A percentile compares a stretch with the other conserved stretches of the same genome.
phyloP scores from a whole-genome alignment of 2,797 vertebrate species.

The Chaenodraco wilsoni region DNA sequence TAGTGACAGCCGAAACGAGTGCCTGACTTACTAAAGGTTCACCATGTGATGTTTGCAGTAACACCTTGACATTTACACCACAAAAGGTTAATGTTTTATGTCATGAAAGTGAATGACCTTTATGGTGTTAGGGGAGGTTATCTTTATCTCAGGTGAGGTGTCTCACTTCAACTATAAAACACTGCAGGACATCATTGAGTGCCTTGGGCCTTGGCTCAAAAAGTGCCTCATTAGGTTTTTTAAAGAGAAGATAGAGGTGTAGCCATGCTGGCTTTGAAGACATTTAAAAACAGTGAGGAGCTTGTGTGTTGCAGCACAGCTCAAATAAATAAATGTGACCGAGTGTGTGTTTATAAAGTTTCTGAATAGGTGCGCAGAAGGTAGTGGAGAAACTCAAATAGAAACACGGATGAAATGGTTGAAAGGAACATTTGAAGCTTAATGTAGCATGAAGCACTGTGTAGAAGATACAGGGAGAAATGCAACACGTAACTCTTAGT shows the following conservation, averaged over 20 bases:
- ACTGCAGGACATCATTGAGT: not conserved
- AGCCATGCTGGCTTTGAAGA: too few species aligned
- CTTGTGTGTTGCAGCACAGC: too few species aligned
- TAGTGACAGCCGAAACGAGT: not conserved
- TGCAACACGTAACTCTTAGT: not conserved
- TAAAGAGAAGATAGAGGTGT: too few species aligned
- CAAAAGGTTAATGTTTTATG: constrained; percentile 9
- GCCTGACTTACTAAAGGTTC: not conserved
- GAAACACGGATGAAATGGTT: not conserved
- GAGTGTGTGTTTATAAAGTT: too few species aligned
- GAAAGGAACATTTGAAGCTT: not conserved
- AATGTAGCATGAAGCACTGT: constrained; percentile 7
- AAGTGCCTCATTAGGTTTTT: too few species aligned
- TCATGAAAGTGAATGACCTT: not conserved
- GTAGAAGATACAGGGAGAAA: not conserved
- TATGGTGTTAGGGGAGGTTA: not conserved
- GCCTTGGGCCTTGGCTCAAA: too few species aligned
- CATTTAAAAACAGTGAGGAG: too few species aligned
- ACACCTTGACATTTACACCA: not conserved
- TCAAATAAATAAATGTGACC: too few species aligned
- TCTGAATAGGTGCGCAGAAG: not conserved
- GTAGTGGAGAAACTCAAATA: not conserved
- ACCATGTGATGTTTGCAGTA: constrained; percentile 1
- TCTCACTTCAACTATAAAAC: not conserved
- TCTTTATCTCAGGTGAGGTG: not conserved